Evolutionary conservation across 2,888 invertebrate species (phyloP), one percentile per base, ranked within the genome.

Genomic region (Erebia aethiops): DNA sequence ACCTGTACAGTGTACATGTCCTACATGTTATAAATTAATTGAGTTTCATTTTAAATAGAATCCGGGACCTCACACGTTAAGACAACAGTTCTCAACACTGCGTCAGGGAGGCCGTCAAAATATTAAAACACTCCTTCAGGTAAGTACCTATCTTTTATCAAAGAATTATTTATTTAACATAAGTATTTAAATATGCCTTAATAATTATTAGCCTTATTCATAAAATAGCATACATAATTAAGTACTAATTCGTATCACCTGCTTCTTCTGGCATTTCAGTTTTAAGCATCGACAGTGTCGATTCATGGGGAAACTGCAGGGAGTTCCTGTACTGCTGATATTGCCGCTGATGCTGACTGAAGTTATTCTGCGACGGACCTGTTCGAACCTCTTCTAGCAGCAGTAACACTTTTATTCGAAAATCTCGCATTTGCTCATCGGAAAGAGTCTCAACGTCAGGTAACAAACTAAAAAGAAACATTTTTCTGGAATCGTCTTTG

Each of bases 381-480:
- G n/a, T 26, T n/a, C 26, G 63, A 51, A 63, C 51, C 10, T 63
- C 63, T 51, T 63, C 63, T 14, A 63, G 51, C 11, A 63, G 51
- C 16, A 63, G n/a, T 16, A 63, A 1, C 63, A 63, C 63, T n/a
- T 21, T 49, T 26, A 63, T 63, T 51, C 63, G 14, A 14, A 63
- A 63, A 9, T 63, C 51, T 26, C 63, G 63, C 63, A 63, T 63
- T 51, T 63, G 63, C 16, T 63, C 51, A 10, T 63, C 63, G 1
- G 63, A 51, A n/a, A 63, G 51, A n/a, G 51, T 52, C 11, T 63
- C 63, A n/a, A 63, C 49, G 11, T 63, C 63, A 52, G 63, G 26
- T 26, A 63, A 35, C n/a, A 63, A 26, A 26, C 63, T 63, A 5
- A 63, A 51, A 8, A 63, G 26, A 35, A 63, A 63, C 63, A 63